A percentile compares a stretch with the other conserved stretches of the same genome.
Evolutionary conservation across 2,797 vertebrate genomes (phyloP).

Genomic region (Loris lydekkerianus): DNA sequence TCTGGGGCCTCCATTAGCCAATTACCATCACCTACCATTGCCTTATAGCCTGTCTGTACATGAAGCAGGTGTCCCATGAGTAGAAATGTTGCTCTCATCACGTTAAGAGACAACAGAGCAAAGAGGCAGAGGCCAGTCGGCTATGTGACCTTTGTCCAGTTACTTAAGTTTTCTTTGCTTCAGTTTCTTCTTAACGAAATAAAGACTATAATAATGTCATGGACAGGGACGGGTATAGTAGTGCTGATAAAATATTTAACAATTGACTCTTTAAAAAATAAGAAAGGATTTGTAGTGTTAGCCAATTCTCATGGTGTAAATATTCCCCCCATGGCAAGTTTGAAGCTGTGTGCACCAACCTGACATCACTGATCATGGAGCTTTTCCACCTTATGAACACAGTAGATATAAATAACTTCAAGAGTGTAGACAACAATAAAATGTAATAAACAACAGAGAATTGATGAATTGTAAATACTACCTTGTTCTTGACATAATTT

Average conservation of each 20-base stretch:
- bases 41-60: not conserved
- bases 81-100: not conserved
- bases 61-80: not conserved
- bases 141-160: not conserved
- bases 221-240: not conserved
- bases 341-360: not conserved
- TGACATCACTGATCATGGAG: not conserved
- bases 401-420: not conserved
- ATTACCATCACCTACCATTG: not conserved
- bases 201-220: not conserved
- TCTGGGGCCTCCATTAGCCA: not conserved
- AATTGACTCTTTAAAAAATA: not conserved
- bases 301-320: not conserved
- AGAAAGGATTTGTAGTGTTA: not conserved
- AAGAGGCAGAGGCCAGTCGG: not conserved
- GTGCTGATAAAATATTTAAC: not conserved
- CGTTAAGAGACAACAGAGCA: not conserved
- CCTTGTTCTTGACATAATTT: constrained; percentile 13
- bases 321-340: not conserved
- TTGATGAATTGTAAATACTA: not conserved
- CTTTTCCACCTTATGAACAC: not conserved
- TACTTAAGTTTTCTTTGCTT: not conserved
- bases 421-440: not conserved
- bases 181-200: not conserved
- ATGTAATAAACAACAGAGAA: not conserved